A percentile compares a stretch with the other conserved stretches of the same genome.
Conservation (phyloP, 2,888 invertebrate species). For the Drosophila colorata region DNA sequence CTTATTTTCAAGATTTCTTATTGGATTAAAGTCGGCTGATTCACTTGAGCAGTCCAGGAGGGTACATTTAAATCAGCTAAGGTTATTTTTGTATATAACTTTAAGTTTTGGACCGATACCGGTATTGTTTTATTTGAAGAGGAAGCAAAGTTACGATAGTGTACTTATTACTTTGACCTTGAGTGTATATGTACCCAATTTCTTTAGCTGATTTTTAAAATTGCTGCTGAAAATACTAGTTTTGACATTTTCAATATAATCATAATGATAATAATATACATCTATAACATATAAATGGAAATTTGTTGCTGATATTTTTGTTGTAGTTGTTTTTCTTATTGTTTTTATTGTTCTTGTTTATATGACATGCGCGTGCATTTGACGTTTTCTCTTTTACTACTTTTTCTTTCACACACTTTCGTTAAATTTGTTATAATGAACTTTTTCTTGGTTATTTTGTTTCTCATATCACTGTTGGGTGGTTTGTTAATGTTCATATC, state of each 20-base stretch:
- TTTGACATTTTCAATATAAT: slow-evolving; percentile 26
- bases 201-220: slow-evolving; percentile 24
- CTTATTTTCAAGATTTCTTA: too few species aligned
- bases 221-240: slow-evolving; percentile 17
- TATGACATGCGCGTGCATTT: slow-evolving; percentile 24
- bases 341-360: slow-evolving; percentile 19
- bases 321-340: slow-evolving; percentile 13
- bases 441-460: slow-evolving; percentile 56
- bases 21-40: too few species aligned
- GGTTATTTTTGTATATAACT: background rate
- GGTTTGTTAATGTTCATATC: slow-evolving; percentile 71
- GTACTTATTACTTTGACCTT: background rate
- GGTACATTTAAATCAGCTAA: background rate
- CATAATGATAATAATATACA: slow-evolving; percentile 46
- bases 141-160: background rate
- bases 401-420: slow-evolving; percentile 12
- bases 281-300: slow-evolving; percentile 47
- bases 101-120: too few species aligned
- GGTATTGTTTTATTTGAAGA: too few species aligned
- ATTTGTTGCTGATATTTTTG: slow-evolving; percentile 37
- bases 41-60: too few species aligned
- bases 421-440: slow-evolving; percentile 31
- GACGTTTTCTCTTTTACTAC: slow-evolving; percentile 3
- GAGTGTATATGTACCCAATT: slow-evolving; percentile 29
- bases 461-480: slow-evolving; percentile 81